Conservation (phyloP, 2,797 vertebrate species). For the Enteromius trimaculatus region DNA sequence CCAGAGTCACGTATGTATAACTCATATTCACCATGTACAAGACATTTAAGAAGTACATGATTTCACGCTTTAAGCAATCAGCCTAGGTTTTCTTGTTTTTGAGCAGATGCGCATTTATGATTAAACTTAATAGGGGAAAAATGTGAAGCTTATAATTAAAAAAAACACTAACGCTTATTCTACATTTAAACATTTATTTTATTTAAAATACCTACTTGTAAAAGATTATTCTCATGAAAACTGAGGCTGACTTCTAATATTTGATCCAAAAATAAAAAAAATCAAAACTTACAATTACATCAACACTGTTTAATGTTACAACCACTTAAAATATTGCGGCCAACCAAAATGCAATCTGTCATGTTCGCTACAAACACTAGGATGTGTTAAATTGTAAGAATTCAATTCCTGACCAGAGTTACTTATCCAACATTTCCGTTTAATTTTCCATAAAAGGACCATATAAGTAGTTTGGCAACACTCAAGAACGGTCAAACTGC, state of each 20-base stretch:
- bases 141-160: neutral
- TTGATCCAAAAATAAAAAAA: neutral
- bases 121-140: neutral
- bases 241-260: neutral
- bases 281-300: neutral
- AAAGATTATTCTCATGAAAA: neutral
- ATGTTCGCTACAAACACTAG: neutral
- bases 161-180: neutral
- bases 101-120: neutral
- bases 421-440: neutral
- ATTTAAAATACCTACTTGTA: neutral
- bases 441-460: neutral
- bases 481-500: neutral
- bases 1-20: neutral
- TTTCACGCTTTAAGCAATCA: constrained; percentile 1
- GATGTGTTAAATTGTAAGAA: constrained; percentile 9
- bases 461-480: neutral
- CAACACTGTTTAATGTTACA: neutral
- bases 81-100: neutral
- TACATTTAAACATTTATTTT: neutral
- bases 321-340: neutral
- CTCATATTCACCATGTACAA: neutral
- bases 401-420: neutral
- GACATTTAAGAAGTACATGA: neutral
- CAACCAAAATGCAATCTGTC: neutral